Evolutionary conservation across 2,888 invertebrate species (phyloP).

Genomic region (Gryllus longicercus): DNA sequence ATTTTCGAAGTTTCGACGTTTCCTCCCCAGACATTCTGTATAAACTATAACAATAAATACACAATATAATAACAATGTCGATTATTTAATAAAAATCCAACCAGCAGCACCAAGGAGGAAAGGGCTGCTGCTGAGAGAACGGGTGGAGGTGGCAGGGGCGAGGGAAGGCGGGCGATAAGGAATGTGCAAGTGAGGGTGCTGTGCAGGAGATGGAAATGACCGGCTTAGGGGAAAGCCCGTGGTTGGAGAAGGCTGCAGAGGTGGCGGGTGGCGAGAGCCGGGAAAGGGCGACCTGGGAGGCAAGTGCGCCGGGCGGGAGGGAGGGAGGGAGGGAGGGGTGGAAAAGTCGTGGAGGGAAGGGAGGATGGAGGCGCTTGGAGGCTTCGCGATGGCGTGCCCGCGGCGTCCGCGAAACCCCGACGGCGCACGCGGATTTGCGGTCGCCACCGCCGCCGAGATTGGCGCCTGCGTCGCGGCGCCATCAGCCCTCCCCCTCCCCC

Average conservation of each 20-base stretch:
- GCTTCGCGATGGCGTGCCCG: background rate
- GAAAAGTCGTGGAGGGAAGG: background rate
- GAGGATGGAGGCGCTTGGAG: background rate
- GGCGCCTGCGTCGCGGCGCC: background rate
- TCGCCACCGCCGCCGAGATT: background rate
- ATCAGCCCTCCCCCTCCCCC: too few species aligned
- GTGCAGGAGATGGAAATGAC: background rate
- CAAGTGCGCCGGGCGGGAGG: too few species aligned
- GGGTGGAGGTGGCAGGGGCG: too few species aligned
- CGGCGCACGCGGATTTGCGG: background rate
- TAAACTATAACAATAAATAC: too few species aligned
- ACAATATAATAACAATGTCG: too few species aligned
- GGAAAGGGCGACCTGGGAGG: background rate
- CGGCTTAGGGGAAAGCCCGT: background rate
- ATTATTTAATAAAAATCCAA: too few species aligned
- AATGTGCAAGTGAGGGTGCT: background rate
- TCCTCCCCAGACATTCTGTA: too few species aligned
- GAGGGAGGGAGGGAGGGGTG: background rate
- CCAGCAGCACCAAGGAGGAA: too few species aligned
- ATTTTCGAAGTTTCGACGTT: too few species aligned
- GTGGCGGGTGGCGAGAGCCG: background rate
- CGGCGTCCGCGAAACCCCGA: constrained; percentile 6
- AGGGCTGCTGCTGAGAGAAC: too few species aligned
- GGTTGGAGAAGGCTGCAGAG: background rate
- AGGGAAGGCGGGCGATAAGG: background rate